Evolutionary conservation across 2,888 invertebrate species (phyloP).

Genomic region (Thereva nobilitata): DNA sequence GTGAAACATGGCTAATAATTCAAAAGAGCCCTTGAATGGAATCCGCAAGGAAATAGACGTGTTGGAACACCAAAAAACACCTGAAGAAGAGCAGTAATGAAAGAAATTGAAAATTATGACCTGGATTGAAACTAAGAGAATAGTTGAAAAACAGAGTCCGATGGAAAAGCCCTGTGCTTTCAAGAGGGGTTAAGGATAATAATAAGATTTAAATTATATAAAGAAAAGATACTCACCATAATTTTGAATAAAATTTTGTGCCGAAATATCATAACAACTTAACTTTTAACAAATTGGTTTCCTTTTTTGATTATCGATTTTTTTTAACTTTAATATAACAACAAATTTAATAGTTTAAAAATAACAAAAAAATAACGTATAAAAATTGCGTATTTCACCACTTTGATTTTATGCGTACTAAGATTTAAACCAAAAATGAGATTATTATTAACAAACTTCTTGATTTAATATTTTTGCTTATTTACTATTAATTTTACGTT

Average conservation of each 20-base stretch:
- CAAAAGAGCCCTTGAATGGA: too few relatives aligned
- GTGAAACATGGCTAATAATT: too few relatives aligned
- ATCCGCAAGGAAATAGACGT: too few relatives aligned
- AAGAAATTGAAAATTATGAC: too few relatives aligned
- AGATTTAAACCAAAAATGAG: too few relatives aligned
- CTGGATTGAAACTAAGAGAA: too few relatives aligned
- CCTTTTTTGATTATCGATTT: conserved; percentile 27
- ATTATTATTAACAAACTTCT: conserved; percentile 7
- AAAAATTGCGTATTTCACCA: conserved; percentile 7
- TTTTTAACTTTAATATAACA: conserved; percentile 14
- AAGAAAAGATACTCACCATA: conserved; percentile 31
- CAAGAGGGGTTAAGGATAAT: too few relatives aligned
- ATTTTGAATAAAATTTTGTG: conserved; percentile 37
- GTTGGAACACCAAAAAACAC: too few relatives aligned
- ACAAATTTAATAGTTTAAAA: conserved; percentile 20
- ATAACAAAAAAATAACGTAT: conserved; percentile 19
- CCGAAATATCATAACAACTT: conserved; percentile 26
- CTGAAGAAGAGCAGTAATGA: too few relatives aligned
- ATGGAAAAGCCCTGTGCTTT: too few relatives aligned
- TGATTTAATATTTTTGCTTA: conserved; percentile 3
- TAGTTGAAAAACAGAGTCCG: too few relatives aligned
- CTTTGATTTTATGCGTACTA: background rate
- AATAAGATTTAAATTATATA: background rate
- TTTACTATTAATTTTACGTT: conserved; percentile 23
- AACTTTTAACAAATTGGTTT: conserved; percentile 26